Conservation (phyloP, 2,888 invertebrate genomes). For the Tubiluchus corallicola region DNA sequence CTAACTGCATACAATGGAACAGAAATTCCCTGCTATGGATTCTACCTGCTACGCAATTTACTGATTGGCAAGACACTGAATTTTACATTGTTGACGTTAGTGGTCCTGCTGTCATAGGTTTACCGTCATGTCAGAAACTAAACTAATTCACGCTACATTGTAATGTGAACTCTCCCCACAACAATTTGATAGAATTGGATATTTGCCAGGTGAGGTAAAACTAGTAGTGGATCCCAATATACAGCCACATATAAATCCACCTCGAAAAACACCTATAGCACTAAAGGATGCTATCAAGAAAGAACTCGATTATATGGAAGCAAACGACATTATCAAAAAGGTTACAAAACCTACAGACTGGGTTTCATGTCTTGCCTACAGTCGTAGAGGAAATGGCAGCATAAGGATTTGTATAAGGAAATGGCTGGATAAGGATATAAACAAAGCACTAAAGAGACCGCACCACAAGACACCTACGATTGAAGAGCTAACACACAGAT, state of each 20-base stretch:
- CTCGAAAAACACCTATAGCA: conserved; percentile 4
- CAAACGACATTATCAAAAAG: conserved; percentile 10
- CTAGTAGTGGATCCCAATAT: conserved; percentile 2
- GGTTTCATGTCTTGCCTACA: conserved; percentile 9
- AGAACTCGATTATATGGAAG: conserved; percentile 10
- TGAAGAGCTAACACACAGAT: conserved; percentile 13
- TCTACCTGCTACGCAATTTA: background rate
- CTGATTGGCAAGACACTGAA: background rate
- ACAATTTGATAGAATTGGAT: conserved; percentile 7
- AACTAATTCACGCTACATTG: conserved; percentile 11
- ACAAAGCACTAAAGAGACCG: conserved; percentile 11
- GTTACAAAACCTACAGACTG: conserved; percentile 11
- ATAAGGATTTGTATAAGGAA: conserved; percentile 10
- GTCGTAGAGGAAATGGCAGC: conserved; percentile 7
- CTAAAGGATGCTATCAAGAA: conserved; percentile 6
- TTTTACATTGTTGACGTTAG: conserved; percentile 12
- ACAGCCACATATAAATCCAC: conserved; percentile 1
- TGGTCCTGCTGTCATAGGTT: conserved; percentile 11
- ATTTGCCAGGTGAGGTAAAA: conserved; percentile 4
- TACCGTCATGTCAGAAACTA: conserved; percentile 9
- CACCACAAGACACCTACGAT: conserved; percentile 7
- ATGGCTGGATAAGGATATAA: conserved; percentile 11
- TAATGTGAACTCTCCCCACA: background rate
- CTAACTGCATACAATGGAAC: conserved; percentile 10
- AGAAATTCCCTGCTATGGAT: conserved; percentile 9